Base-by-base conservation (phyloP, 2,888 invertebrate genomes). In the Sphinx pinastri region DNA sequence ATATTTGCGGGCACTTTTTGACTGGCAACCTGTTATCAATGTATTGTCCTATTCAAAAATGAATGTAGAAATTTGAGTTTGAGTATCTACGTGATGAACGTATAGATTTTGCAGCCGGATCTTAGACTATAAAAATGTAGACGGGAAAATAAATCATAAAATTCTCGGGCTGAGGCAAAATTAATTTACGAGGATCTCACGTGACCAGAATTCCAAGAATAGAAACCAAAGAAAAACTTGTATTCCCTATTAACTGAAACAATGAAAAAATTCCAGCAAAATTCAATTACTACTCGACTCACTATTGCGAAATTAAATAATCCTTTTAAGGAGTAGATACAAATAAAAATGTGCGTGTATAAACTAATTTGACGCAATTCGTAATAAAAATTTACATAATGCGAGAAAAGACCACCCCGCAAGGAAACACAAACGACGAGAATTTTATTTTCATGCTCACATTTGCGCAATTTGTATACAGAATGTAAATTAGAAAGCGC, bases 391-490 rank as follows among this genome's bases (percentile, higher is more conserved):
- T 91, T 89, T 90, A 87, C 91, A 92, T 91, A 91, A 91, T 88
- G 87, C 84, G 88, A 87, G 87, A 89, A 89, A 88, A 88, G 85
- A 88, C 87, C 84, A 88, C 82, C 86, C 84, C 85, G 78, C 86
- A 88, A 89, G 89, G 87, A 90, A 90, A 90, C 88, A 91, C 88
- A 90, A 91, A 88, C 87, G 88, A 85, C 85, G 88, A 85, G 82
- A 91, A 91, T 92, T 92, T 92, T 91, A 92, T 92, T 93, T 92
- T 91, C 89, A 90, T 91, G 85, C 88, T 88, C 91, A 90, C 90
- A 91, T 92, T 92, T 88, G 89, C 84, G 86, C 90, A 91, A 91
- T 91, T 92, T 92, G 92, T 92, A 92, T 92, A 91, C 92, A 86
- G 88, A 92, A 93, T 93, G 92, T 91, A 93, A 93, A 93, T 92